Evolutionary conservation across 2,888 invertebrate genomes (phyloP), one percentile per base, ranked within the genome.

Genomic region (Parnassius glacialis): DNA sequence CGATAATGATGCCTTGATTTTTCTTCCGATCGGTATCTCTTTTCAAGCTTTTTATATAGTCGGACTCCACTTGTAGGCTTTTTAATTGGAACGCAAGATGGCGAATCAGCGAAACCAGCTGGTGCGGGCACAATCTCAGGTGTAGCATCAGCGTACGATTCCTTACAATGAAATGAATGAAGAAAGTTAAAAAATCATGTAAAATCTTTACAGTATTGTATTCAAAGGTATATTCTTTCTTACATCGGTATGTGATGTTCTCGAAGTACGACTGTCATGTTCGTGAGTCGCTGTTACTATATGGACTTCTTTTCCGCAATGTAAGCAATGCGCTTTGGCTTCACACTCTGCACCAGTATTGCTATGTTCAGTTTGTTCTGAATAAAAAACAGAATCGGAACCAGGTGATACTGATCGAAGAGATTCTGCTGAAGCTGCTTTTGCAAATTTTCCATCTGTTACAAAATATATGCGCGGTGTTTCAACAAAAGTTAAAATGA

Each of bases 351-450:
- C 84, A 2, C 80, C 85, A 13, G 87, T 87, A 56, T 85, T 75
- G 65, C 88, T 90, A 60, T 92, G 92, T 79, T 94, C 94, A 11
- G 93, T 94, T 69, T 93, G 94, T 81, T 96, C 96, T 76, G 96
- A 96, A 87, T 96, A 97, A 86, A 97, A 97, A 41, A 97, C 97
- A 62, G 96, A 97, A 83, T 97, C 97, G 68, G 97, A 97, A 34
- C 97, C 97, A 3, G 97, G 97, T 74, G 97, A 97, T 50, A 96
- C 96, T n/a, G 97, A 97, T 55, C 97, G 93, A 59, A 97, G 87
- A 1, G 97, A 97, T 85, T 97, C 97, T 53, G 96, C 96, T 71
- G 97, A 97, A 64, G 96, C 92, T 10, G 97, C 96, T 86, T 97
- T 97, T 59, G 96, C 87, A 70, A 84, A 89, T 77, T 90, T 91